Percentiles rank a stretch among this genome's conserved stretches.
These are phyloP conservation scores for Drosophila mojavensis DNA, from an alignment of 1,140 invertebrate genomes.

Conservation along the genomic window DNA sequence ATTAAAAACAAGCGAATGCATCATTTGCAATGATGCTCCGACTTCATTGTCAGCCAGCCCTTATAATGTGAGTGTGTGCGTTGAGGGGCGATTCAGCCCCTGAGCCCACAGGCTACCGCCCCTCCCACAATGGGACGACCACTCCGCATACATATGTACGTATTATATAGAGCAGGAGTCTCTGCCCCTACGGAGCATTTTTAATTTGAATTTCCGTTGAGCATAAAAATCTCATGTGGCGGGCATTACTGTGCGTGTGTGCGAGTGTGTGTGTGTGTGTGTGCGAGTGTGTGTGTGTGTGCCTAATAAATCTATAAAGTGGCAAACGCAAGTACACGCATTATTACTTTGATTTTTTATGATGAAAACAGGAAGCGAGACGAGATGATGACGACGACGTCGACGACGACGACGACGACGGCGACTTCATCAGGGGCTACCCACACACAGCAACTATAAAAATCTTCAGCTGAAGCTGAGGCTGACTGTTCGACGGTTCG, in stretches of 20 bases:
- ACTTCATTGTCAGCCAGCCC: constrained; percentile 15
- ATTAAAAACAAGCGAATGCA: constrained; percentile 67
- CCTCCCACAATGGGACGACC: too few species aligned
- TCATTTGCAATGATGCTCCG: constrained; percentile 47
- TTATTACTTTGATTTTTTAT: constrained; percentile 83
- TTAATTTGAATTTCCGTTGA: constrained; percentile 80
- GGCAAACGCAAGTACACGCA: constrained; percentile 82
- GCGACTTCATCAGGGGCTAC: constrained; percentile 12
- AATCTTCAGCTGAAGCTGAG: constrained; percentile 36
- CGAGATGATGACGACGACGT: constrained; percentile 24
- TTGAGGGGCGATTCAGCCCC: neutral
- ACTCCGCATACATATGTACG: too few species aligned
- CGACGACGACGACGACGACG: constrained; percentile 19
- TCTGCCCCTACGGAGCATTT: constrained; percentile 53
- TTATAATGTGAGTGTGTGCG: constrained; percentile 2
- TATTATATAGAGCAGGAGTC: constrained; percentile 13
- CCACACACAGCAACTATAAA: constrained; percentile 55
- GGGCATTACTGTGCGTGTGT: neutral
- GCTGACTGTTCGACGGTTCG: constrained; percentile 5
- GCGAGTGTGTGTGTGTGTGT: constrained; percentile 19
- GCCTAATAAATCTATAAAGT: constrained; percentile 81
- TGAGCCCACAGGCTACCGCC: neutral
- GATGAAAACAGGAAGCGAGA: constrained; percentile 75
- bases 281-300: constrained; percentile 34
- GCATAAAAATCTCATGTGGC: constrained; percentile 59